Conservation (phyloP, 2,113 vertebrate species). For the Syngnathus floridae region DNA sequence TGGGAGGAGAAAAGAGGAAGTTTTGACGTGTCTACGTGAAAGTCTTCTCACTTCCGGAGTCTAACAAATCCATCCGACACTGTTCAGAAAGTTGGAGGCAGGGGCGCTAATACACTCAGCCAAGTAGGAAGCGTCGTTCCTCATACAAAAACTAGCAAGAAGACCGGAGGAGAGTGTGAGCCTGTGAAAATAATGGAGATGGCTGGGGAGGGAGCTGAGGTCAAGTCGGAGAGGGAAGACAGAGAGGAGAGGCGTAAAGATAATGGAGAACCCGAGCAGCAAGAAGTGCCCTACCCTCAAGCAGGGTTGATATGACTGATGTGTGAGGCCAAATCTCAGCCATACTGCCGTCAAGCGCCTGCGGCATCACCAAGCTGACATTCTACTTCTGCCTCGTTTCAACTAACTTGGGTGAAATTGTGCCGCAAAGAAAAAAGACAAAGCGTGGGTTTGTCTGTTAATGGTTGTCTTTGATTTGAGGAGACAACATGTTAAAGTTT, state of each 20-base stretch:
- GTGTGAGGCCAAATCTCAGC: conserved; percentile 51
- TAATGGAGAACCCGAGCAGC: conserved; percentile 44
- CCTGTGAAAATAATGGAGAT: conserved; percentile 34
- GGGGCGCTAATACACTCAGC: conserved; percentile 49
- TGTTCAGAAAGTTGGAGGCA: conserved; percentile 56
- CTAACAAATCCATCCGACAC: conserved; percentile 64
- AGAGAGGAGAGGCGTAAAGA: conserved; percentile 31
- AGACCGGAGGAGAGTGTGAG: conserved; percentile 23
- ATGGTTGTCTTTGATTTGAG: no score
- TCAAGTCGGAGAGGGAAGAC: conserved; percentile 30
- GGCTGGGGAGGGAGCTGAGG: conserved; percentile 34
- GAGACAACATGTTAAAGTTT: no score
- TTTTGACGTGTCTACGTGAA: conserved; percentile 28
- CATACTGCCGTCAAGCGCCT: not conserved
- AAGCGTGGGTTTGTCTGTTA: no score
- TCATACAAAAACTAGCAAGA: conserved; percentile 41
- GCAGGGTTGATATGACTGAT: conserved; percentile 47
- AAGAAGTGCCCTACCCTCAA: conserved; percentile 35
- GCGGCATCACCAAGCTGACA: no score
- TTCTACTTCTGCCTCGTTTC: no score
- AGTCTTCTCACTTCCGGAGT: conserved; percentile 53
- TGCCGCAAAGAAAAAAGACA: no score
- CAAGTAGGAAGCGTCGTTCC: conserved; percentile 56
- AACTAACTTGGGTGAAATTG: no score
- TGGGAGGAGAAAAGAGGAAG: conserved; percentile 19